Percentiles rank a stretch among this genome's conserved stretches.
Conservation (phyloP, 2,888 invertebrate genomes). For the Tetragonula carbonaria region DNA sequence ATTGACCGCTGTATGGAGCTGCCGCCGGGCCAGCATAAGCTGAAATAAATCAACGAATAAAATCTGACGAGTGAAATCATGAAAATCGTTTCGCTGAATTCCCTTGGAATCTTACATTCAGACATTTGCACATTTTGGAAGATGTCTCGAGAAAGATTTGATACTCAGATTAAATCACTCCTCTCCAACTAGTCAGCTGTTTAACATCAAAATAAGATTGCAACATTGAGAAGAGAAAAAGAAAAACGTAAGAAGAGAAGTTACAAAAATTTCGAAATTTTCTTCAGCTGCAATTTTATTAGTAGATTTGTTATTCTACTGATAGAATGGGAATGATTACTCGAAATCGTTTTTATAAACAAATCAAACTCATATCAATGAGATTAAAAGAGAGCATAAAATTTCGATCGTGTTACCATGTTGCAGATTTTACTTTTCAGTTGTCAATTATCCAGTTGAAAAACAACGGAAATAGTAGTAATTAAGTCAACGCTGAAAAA, state of each 20-base stretch:
- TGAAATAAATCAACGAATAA: slow-evolving; percentile 44
- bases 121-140: no score
- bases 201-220: no score
- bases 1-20: slow-evolving; percentile 67
- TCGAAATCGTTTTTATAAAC: neutral
- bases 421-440: neutral
- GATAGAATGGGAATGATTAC: neutral
- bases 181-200: no score
- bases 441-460: neutral
- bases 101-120: no score
- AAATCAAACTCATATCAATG: neutral
- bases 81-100: no score
- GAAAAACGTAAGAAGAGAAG: no score
- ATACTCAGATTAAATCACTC: no score
- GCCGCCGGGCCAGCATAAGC: slow-evolving; percentile 69
- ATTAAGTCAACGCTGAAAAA: neutral
- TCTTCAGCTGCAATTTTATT: no score
- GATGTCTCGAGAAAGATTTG: no score
- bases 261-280: neutral
- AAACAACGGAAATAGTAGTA: neutral
- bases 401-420: neutral
- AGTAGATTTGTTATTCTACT: neutral
- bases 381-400: neutral
- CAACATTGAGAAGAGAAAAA: no score
- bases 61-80: no score